Evolutionary conservation across 2,113 vertebrate species (phyloP), one percentile per base, ranked within the genome.

Genomic region (Silurus glanis): DNA sequence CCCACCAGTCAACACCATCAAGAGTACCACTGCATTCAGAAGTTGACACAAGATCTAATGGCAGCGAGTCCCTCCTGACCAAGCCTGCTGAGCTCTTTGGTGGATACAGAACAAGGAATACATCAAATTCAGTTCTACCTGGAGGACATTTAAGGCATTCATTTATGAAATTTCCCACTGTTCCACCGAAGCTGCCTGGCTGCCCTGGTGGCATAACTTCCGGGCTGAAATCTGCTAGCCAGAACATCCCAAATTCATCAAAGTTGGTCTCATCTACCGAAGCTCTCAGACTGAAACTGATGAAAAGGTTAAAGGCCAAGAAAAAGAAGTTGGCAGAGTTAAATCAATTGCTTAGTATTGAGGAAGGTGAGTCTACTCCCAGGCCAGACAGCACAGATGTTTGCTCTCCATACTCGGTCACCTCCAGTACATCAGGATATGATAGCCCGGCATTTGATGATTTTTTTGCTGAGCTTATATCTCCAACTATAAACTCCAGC

Each of bases 231-330:
- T 78, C 25, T 51, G 28, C 19, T 86, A 87, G 83, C 91, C 90
- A 83, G 85, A 10, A 3, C 17, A 47, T 74, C 2, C 25, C 6
- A 49, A 86, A 84, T 84, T 72, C 61, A 12, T n/a, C 85, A 47
- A 91, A 87, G 0, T 61, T 53, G 0, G 89, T 85, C n/a, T 89
- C 92, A 9, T 88, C 90, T 51, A 95, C 96, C 16, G 96, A 95
- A 47, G 93, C 92, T 21, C 96, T 98, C 80, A 93, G 98, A 51
- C 88, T 96, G 5, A 97, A 97, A 89, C 94, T 99, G n/a, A 89
- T 96, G 49, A 98, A 97, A 92, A 96, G 97, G 62, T 94, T 99
- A 12, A 97, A 97, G 83, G 95, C 96, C 12, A 98, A 97, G 92
- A 99, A 97, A 92, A 96, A 96, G 91, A 96, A 97, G 89, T 91